Conservation (phyloP, 2,113 vertebrate genomes). For the Hydrochoerus hydrochaeris region DNA sequence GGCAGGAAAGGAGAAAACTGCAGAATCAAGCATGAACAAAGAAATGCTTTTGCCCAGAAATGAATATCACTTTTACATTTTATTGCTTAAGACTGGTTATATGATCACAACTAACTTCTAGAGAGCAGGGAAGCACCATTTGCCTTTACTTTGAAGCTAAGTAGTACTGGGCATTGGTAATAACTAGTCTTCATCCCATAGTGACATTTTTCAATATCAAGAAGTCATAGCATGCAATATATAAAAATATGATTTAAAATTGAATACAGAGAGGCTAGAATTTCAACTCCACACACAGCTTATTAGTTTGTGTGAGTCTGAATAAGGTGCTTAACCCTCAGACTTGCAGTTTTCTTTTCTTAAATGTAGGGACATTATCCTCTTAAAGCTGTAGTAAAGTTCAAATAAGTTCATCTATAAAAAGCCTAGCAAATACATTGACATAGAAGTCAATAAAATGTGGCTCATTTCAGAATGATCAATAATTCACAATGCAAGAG, state of each 20-base stretch:
- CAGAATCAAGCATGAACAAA: neutral
- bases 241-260: neutral
- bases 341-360: neutral
- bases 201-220: neutral
- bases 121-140: neutral
- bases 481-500: slow-evolving; percentile 52
- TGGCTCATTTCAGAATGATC: neutral
- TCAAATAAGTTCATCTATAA: neutral
- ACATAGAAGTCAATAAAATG: neutral
- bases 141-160: neutral
- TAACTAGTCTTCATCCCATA: neutral
- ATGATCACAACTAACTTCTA: neutral
- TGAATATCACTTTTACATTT: neutral
- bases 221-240: neutral
- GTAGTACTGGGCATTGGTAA: neutral
- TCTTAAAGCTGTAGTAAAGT: neutral
- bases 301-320: neutral
- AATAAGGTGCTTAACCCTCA: neutral
- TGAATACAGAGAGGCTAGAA: neutral
- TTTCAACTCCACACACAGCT: neutral
- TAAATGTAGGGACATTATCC: neutral
- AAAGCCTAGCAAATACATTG: neutral
- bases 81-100: neutral
- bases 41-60: slow-evolving; percentile 21
- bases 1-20: neutral